A percentile compares a stretch with the other conserved stretches of the same genome.
These are phyloP conservation scores for Phoenicopterus ruber DNA, from an alignment of 2,113 vertebrate genomes.

Conservation along the genomic window DNA sequence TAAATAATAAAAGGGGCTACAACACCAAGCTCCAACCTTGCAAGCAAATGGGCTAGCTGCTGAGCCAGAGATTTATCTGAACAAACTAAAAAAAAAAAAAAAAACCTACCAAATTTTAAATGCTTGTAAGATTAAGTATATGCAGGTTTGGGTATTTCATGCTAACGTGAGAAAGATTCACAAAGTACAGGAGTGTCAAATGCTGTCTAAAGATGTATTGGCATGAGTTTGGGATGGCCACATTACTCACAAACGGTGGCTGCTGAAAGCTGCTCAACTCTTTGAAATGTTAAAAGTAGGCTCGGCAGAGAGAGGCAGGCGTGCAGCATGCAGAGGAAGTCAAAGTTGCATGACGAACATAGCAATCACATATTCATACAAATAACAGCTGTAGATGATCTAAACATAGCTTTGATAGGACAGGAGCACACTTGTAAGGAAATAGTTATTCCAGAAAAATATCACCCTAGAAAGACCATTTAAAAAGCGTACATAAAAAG, in stretches of 20 bases:
- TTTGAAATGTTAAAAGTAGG: constrained; percentile 16
- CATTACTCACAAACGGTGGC: background rate
- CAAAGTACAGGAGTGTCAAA: background rate
- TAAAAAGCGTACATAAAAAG: background rate
- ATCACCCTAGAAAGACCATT: background rate
- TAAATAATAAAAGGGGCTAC: background rate
- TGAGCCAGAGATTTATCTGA: background rate
- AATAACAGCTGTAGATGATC: constrained; percentile 1
- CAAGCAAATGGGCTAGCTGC: background rate
- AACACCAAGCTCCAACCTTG: background rate
- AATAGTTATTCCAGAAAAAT: background rate
- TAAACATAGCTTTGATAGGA: background rate
- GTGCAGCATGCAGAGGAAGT: background rate
- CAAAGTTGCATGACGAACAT: background rate
- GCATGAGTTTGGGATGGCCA: background rate
- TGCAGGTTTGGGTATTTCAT: background rate
- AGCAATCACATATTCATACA: background rate
- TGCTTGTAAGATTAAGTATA: background rate
- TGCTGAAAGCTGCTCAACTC: constrained; percentile 6
- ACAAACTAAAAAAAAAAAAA: background rate
- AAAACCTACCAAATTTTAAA: no score
- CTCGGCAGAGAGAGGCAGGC: background rate
- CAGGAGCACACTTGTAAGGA: background rate
- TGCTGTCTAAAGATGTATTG: background rate
- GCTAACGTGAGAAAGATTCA: background rate